These are phyloP conservation scores for Heloderma charlesbogerti DNA, from an alignment of 2,113 vertebrate genomes.

Conservation along the genomic window DNA sequence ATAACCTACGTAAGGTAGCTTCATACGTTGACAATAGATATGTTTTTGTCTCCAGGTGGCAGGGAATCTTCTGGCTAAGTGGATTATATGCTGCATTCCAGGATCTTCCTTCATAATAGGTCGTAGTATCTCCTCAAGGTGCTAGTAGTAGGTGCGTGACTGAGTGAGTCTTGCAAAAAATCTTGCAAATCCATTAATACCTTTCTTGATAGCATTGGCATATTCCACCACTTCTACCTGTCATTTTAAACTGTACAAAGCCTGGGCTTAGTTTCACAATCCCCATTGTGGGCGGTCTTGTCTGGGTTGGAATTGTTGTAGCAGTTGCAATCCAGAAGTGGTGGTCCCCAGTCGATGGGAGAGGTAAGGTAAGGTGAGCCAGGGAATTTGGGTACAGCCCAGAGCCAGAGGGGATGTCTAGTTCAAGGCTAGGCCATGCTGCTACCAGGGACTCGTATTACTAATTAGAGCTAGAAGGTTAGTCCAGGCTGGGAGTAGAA, in stretches of 20 bases:
- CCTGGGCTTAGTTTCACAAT: background rate
- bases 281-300: background rate
- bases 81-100: background rate
- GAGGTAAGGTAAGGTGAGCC: background rate
- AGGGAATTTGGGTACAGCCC: no score
- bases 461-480: background rate
- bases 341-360: background rate
- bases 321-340: background rate
- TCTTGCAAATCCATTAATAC: background rate
- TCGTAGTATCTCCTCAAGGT: background rate
- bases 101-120: background rate
- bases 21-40: no score
- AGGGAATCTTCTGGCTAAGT: background rate
- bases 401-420: background rate
- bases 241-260: background rate
- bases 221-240: background rate
- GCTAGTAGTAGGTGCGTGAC: background rate
- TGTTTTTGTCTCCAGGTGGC: background rate
- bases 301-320: background rate
- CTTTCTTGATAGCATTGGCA: background rate
- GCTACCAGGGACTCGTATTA: background rate
- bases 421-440: background rate
- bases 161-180: background rate
- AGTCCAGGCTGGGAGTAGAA: background rate
- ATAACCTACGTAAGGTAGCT: background rate